phyloP scores from a whole-genome alignment of 2,888 invertebrate species.

The Diploptera punctata region DNA sequence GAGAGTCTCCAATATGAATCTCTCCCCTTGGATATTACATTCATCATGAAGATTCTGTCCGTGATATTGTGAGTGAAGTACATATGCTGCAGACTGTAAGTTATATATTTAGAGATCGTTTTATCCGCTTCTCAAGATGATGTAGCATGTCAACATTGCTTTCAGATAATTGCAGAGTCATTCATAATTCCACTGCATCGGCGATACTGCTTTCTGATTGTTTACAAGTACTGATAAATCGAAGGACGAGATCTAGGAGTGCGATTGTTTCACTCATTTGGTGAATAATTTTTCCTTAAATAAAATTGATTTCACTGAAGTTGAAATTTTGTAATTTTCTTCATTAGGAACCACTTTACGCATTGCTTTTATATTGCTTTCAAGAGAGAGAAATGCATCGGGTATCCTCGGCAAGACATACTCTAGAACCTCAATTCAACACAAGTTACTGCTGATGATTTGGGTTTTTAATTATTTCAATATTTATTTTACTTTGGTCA shows the following conservation, averaged over 20 bases:
- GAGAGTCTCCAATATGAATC: background rate
- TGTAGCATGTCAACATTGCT: background rate
- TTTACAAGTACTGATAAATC: background rate
- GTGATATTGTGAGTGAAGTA: background rate
- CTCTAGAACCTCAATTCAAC: background rate
- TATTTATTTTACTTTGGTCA: background rate
- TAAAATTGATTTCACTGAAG: background rate
- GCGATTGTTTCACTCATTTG: background rate
- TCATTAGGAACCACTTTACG: background rate
- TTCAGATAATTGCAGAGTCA: background rate
- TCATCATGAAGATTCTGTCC: too few species aligned
- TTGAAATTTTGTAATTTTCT: background rate
- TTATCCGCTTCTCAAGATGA: background rate
- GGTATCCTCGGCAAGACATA: background rate
- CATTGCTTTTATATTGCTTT: background rate
- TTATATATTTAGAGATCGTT: background rate
- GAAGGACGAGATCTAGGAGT: background rate
- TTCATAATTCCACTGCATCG: too few species aligned
- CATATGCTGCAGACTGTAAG: background rate
- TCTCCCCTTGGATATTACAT: background rate
- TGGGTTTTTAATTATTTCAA: background rate
- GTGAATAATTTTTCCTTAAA: slow-evolving; percentile 35
- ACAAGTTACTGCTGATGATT: background rate
- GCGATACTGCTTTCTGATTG: background rate
- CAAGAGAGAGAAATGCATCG: background rate